Base-by-base conservation (phyloP, 1,140 invertebrate species). In the Drosophila nigrodunni region DNA sequence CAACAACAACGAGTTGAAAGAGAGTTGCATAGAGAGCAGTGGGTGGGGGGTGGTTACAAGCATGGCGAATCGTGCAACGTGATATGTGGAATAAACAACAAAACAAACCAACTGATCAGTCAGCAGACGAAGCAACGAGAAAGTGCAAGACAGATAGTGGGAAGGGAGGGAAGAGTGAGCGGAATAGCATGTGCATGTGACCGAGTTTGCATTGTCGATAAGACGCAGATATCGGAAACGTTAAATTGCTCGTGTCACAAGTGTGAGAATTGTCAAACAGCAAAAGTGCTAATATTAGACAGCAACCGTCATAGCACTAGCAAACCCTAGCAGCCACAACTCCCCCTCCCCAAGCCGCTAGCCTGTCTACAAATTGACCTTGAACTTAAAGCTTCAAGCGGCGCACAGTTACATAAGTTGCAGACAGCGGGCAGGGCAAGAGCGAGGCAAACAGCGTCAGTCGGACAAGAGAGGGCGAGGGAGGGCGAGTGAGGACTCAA, bases 61-160 rank as follows among this genome's bases (percentile, higher is more conserved):
- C 46, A 58, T 50, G 52, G 47, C 59, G 25, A 75, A 71, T 76
- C 47, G 50, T 87, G 82, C 82, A 87, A 87, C 72, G 78, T 86
- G 82, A 77, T 68, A 76, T 57, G 61, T 41, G 8, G 15, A 71
- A 59, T 43, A 46, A 70, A 35, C 8, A 46, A 67, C 10, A n/a
- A 54, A 54, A 10, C 3, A 50, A 25, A 54, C 30, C 10, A 37
- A 15, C 6, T 46, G 55, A 64, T 37, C 43, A 47, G 15, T 58
- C 59, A 72, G 60, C 61, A 57, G 0, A 13, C 25, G 15, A 52
- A 52, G 25, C 11, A 25, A 39, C 39, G 43, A 30, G 35, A 41
- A 43, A 43, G 37, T 34, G 50, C 7, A 37, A 35, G 25, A 30
- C 3, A 30, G 25, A 30, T 5, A 30, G 25, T 2, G 25, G 3